Evolutionary conservation across 2,113 vertebrate species (phyloP), one percentile per base, ranked within the genome.

Genomic region (Halichoeres trimaculatus): DNA sequence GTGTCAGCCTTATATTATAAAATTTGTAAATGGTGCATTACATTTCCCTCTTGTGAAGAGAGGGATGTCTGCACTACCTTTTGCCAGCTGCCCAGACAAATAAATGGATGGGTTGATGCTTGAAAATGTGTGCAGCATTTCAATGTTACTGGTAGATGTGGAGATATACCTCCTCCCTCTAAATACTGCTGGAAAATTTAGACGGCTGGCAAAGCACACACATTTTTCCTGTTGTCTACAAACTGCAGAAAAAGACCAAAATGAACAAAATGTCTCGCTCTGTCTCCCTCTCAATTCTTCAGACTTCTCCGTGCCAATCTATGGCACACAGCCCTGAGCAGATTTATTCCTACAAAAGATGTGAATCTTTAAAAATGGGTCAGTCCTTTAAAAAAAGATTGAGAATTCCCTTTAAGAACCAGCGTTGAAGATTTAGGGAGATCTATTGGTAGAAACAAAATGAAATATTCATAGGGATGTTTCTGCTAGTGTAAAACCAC

Each of bases 351-450:
- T 22, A 14, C 40, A 47, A 54, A 59, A 66, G 7, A 65, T 74
- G 60, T n/a, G 40, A 58, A 58, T 74, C 45, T 58, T 67, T 53
- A n/a, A 45, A 63, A 76, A 61, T 55, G 47, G 40, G 64, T 55
- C 56, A 48, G 23, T 41, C 13, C 20, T 51, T 47, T 14, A 23
- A 57, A 26, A 19, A 41, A n/a, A 48, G 4, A 55, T 23, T 3
- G 22, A 67, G n/a, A 38, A 47, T 8, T 55, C 20, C 30, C 26
- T 62, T 48, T 48, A 61, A 73, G 26, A 20, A 48, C 45, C 14
- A 48, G 45, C n/a, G 45, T n/a, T 48, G 7, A 48, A 19, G 45
- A 48, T 48, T 48, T 20, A 48, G 45, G 19, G 19, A 45, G 43
- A 48, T 48, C 45, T 48, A n/a, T 48, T n/a, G 45, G 19, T n/a